Conservation (phyloP, 2,888 invertebrate genomes). For the Eupeodes luniger region DNA sequence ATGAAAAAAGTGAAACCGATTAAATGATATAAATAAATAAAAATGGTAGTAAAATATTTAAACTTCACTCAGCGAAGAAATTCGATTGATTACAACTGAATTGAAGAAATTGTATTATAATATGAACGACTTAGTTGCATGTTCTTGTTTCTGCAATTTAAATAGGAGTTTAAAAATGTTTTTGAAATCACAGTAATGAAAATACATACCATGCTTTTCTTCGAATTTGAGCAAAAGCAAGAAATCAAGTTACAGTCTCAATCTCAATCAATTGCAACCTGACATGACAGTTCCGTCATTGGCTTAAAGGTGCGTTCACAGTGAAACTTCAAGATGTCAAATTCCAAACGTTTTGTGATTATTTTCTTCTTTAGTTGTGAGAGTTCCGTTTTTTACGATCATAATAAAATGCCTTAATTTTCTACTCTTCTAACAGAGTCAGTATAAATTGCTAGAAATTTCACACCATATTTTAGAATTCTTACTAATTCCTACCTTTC, state of each 20-base stretch:
- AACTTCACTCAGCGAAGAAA: background rate
- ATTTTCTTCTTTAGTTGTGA: no score
- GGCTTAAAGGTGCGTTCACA: no score
- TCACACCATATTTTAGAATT: background rate
- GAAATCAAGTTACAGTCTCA: no score
- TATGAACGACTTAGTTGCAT: background rate
- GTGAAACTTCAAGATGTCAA: no score
- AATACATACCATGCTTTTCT: no score
- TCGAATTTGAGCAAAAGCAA: no score
- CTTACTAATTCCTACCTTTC: slow-evolving; percentile 19
- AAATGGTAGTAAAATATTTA: slow-evolving; percentile 6
- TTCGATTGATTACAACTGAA: slow-evolving; percentile 14
- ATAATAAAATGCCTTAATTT: background rate
- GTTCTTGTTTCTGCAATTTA: background rate
- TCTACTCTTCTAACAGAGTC: background rate
- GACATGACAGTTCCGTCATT: no score
- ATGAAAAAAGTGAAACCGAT: background rate
- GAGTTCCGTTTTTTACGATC: no score
- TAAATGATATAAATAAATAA: background rate
- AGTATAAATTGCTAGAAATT: background rate
- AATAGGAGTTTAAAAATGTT: no score
- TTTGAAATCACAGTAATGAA: no score
- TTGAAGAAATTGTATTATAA: slow-evolving; percentile 2
- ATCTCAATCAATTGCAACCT: no score
- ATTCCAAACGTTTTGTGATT: no score